Base-by-base conservation (phyloP, 2,888 invertebrate genomes). In the Rotaria magnacalcarata region DNA sequence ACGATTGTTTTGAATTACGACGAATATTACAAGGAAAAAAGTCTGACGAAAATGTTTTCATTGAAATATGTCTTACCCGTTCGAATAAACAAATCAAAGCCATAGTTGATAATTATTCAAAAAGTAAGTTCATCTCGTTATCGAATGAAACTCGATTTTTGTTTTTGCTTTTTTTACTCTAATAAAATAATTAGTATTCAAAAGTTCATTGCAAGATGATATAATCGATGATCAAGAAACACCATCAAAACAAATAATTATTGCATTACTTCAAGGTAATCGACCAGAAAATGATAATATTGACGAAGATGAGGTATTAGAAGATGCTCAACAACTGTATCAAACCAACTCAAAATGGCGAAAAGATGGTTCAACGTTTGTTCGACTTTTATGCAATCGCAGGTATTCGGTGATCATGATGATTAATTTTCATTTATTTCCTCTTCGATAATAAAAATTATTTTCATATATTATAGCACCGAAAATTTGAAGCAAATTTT, bases 1-100 rank as follows among this genome's bases (percentile, higher is more conserved):
- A 34, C 19, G 67, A 67, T 67, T 67, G 67, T 41, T 67, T 16
- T 67, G 67, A 67, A 67, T 67, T 67, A 67, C 34, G 34, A 67
- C 67, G 67, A 16, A 27, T 67, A 67, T 34, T 67, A 34, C 34
- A 16, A 16, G 34, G 19, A 19, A 11, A 1, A 5, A 27, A 67
- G 14, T 7, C 0, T 4, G 41, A 34, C 34, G 67, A 67, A 67
- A 67, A 14, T 67, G 16, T 41, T 67, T 19, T 67, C 6, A 41
- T 67, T 19, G 67, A 67, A 67, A 67, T 67, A 67, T 67, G 34
- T 34, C 19, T 67, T 19, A 34, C 5, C 16, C 34, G 27, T 34
- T 16, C 27, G 16, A 67, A 34, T 67, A 14, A 67, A 67, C 67
- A 67, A 67, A 67, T 67, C 6, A 16, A 34, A 67, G 7, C 19